Percentiles rank a stretch among this genome's conserved stretches.
Evolutionary conservation across 2,888 invertebrate species (phyloP).

Genomic region (Apamea anceps): DNA sequence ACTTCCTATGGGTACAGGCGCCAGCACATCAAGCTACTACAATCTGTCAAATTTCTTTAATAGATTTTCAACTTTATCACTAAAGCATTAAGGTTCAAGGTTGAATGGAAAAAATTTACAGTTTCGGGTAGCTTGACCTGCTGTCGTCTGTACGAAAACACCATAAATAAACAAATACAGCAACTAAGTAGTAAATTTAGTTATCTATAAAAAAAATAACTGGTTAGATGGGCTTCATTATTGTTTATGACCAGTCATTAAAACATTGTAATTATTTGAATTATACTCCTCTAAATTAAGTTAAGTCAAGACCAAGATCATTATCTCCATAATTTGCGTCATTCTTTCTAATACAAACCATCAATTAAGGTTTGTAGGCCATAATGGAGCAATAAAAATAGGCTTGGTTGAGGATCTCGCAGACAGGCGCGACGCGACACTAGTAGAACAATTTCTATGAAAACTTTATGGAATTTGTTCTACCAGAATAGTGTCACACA

Average conservation of each 20-base stretch:
- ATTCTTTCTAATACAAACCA: not conserved
- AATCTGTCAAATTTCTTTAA: too few species aligned
- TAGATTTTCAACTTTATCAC: too few species aligned
- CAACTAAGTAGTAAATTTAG: not conserved
- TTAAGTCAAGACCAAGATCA: slow-evolving; percentile 18
- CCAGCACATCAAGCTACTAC: too few species aligned
- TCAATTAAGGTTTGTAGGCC: not conserved
- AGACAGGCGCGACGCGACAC: too few species aligned
- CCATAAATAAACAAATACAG: not conserved
- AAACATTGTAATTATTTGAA: slow-evolving; percentile 4
- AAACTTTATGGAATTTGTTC: too few species aligned
- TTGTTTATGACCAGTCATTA: not conserved
- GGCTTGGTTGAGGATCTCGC: not conserved
- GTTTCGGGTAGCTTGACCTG: too few species aligned
- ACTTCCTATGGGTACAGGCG: too few species aligned
- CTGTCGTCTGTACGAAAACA: too few species aligned
- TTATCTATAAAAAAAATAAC: slow-evolving; percentile 3
- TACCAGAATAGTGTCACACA: too few species aligned
- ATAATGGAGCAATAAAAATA: not conserved
- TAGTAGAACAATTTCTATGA: too few species aligned
- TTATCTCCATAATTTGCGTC: not conserved
- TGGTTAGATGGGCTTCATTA: slow-evolving; percentile 9
- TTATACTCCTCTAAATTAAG: not conserved
- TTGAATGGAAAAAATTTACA: too few species aligned
- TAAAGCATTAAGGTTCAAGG: too few species aligned